Evolutionary conservation across 2,888 invertebrate genomes (phyloP).

Genomic region (Ephialtes manifestator): DNA sequence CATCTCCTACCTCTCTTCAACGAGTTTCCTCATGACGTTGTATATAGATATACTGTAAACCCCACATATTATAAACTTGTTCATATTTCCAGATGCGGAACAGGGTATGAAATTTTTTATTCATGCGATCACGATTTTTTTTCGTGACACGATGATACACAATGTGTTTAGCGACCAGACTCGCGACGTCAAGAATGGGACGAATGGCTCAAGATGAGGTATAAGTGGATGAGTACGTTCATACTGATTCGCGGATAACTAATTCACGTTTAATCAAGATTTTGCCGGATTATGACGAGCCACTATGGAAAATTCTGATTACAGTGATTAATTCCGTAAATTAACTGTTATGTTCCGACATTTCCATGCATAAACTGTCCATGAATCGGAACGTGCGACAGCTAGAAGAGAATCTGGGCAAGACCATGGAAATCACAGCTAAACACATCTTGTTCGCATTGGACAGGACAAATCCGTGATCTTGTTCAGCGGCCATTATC

Average conservation of each 20-base stretch:
- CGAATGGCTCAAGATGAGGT: conserved; percentile 35
- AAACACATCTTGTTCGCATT: no score
- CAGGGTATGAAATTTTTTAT: conserved; percentile 60
- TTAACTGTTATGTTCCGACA: not conserved
- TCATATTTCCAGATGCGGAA: conserved; percentile 35
- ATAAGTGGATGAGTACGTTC: conserved; percentile 36
- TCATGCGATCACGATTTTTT: conserved; percentile 61
- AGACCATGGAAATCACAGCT: no score
- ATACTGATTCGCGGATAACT: no score
- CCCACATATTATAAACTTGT: not conserved
- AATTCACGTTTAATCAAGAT: no score
- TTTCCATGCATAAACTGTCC: not conserved
- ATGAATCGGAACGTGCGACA: no score
- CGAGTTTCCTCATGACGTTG: not conserved
- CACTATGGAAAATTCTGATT: no score
- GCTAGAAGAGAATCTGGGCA: no score
- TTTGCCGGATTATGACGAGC: no score
- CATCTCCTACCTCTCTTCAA: conserved; percentile 8
- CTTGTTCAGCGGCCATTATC: conserved; percentile 29
- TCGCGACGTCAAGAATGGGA: conserved; percentile 21
- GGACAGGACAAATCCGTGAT: conserved; percentile 41
- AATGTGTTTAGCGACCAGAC: conserved; percentile 47
- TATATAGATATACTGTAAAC: not conserved
- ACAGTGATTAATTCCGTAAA: not conserved
- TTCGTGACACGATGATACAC: conserved; percentile 54